Evolutionary conservation across 2,888 invertebrate genomes (phyloP).

Genomic region (Elysia crispata): DNA sequence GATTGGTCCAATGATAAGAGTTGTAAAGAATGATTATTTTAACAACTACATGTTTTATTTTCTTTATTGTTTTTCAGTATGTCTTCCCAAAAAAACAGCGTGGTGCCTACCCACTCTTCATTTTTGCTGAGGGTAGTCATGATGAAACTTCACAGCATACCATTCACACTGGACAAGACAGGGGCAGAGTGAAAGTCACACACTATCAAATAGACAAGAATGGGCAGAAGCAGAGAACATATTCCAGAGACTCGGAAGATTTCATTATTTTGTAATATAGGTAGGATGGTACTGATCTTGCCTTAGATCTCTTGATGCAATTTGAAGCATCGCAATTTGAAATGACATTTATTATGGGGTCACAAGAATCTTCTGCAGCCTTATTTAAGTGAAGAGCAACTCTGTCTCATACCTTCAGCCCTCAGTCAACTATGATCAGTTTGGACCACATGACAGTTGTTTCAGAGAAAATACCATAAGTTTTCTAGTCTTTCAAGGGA

Average conservation of each 20-base stretch:
- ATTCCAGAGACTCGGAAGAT: conserved; percentile 68
- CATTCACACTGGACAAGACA: conserved; percentile 55
- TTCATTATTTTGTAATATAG: conserved; percentile 66
- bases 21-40: no score
- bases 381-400: no score
- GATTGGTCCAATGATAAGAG: no score
- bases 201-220: conserved; percentile 58
- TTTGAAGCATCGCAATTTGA: neutral
- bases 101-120: conserved; percentile 89
- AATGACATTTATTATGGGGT: no score
- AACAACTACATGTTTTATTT: neutral
- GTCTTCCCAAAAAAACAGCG: conserved; percentile 79
- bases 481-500: no score
- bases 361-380: no score
- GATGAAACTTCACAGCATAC: conserved; percentile 55
- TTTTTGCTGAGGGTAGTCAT: conserved; percentile 84
- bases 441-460: neutral
- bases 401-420: no score
- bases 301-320: neutral
- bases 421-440: neutral
- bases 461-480: no score
- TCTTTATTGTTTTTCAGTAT: conserved; percentile 76
- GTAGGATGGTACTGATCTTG: neutral
- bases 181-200: conserved; percentile 60
- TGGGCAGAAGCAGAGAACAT: conserved; percentile 59